Evolutionary conservation across 2,888 invertebrate species (phyloP), one percentile per base, ranked within the genome.

Genomic region (Vannuccia rotundouncinata): DNA sequence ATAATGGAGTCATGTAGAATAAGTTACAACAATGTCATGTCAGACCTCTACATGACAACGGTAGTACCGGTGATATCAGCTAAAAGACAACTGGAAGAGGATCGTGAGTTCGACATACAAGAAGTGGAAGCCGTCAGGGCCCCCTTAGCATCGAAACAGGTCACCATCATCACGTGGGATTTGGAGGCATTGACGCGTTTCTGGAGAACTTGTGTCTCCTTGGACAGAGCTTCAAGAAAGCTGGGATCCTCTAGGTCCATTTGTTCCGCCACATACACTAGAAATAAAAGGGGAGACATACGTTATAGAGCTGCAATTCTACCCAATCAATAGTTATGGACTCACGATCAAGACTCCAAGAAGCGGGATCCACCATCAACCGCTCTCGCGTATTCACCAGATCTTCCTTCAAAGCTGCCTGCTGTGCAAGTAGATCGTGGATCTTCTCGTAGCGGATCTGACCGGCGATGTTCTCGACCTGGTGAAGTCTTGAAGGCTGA

Each of bases 261-360:
- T 78, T 79, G 77, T 28, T 80, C 80, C n/a, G 59, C 80, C 28
- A 80, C 80, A 30, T 80, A 78, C 5, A 80, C 80, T 80, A n/a
- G 17, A 79, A 79, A 2, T 10, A n/a, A n/a, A n/a, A n/a, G n/a
- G n/a, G n/a, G n/a, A n/a, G n/a, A n/a, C n/a, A n/a, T n/a, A n/a
- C n/a, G n/a, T n/a, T n/a, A n/a, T n/a, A n/a, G n/a, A n/a, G n/a
- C n/a, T n/a, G n/a, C n/a, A n/a, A n/a, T n/a, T n/a, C n/a, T n/a
- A n/a, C n/a, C n/a, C n/a, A n/a, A n/a, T n/a, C n/a, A n/a, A n/a
- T n/a, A n/a, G n/a, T n/a, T n/a, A 22, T 22, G 2, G 25, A 66
- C 89, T 90, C 86, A 90, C 91, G 88, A 83, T 91, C 90, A 85
- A 89, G 90, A 83, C 89, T 90, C 91, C 91, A 91, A 82, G 89